A percentile compares a stretch with the other conserved stretches of the same genome.
Evolutionary conservation across 2,113 vertebrate genomes (phyloP).

Genomic region (Siphamia tubifer): DNA sequence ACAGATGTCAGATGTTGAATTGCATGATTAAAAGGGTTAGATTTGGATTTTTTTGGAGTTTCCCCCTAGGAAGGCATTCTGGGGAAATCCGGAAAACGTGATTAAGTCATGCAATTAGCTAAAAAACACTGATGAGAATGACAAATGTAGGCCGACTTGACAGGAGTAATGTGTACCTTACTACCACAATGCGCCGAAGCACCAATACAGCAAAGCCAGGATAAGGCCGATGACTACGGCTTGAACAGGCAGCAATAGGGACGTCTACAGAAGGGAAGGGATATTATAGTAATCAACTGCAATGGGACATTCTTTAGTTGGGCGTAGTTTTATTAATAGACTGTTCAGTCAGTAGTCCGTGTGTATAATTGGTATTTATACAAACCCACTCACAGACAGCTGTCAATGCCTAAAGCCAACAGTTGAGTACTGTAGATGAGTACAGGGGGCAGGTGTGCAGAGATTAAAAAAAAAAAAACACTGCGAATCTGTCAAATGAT

Average conservation of each 20-base stretch:
- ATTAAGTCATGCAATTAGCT: slow-evolving; percentile 84
- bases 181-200: slow-evolving; percentile 99
- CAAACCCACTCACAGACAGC: slow-evolving; percentile 10
- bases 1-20: slow-evolving; percentile 82
- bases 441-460: slow-evolving; percentile 9
- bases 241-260: slow-evolving; percentile 98
- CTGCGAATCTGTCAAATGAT: slow-evolving; percentile 24
- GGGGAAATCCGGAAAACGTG: slow-evolving; percentile 31
- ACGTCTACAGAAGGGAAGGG: slow-evolving; percentile 99
- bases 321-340: slow-evolving; percentile 50
- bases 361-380: slow-evolving; percentile 34
- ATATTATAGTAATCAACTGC: slow-evolving; percentile 94
- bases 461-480: background rate
- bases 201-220: slow-evolving; percentile 99
- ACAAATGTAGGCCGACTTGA: slow-evolving; percentile 69
- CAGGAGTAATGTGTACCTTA: slow-evolving; percentile 95
- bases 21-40: slow-evolving; percentile 64
- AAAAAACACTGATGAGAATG: slow-evolving; percentile 83
- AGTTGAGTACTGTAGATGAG: slow-evolving; percentile 23
- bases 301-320: slow-evolving; percentile 71
- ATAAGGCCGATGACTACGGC: slow-evolving; percentile 98
- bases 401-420: slow-evolving; percentile 33
- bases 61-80: slow-evolving; percentile 35
- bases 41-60: background rate
- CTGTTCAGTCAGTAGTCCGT: slow-evolving; percentile 21